Conservation (phyloP, 1,140 invertebrate species). For the Dinothrombium tinctorium region DNA sequence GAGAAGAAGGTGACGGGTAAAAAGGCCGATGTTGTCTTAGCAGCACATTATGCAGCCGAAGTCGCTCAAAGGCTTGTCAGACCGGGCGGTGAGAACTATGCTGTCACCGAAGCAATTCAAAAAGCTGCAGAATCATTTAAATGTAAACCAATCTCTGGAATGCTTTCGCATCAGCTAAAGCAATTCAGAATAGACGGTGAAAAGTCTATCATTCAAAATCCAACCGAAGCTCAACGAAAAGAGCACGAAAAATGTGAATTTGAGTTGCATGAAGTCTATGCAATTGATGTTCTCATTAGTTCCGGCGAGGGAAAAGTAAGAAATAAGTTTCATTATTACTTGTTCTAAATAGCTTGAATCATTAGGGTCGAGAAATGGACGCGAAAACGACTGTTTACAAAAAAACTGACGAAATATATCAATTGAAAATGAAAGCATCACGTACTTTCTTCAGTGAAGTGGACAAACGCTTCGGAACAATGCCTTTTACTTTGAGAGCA, state of each 20-base stretch:
- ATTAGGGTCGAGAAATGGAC: constrained; percentile 59
- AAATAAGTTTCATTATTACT: no score
- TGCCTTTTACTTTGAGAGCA: constrained; percentile 43
- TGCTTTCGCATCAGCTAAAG: constrained; percentile 92
- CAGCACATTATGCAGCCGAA: constrained; percentile 81
- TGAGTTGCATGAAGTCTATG: constrained; percentile 92
- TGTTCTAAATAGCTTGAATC: not conserved
- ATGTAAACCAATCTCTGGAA: constrained; percentile 77
- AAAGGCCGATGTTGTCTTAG: constrained; percentile 81
- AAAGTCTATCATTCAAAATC: constrained; percentile 96
- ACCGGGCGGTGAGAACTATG: constrained; percentile 74
- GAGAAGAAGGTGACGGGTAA: constrained; percentile 39
- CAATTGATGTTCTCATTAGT: constrained; percentile 87
- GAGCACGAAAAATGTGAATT: constrained; percentile 93
- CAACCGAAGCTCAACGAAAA: constrained; percentile 82
- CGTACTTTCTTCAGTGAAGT: constrained; percentile 78
- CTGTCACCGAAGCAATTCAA: constrained; percentile 73
- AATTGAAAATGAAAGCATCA: constrained; percentile 87
- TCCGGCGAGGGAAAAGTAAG: constrained; percentile 54
- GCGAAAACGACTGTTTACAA: constrained; percentile 91
- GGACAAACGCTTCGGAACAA: constrained; percentile 73
- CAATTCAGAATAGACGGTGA: constrained; percentile 87
- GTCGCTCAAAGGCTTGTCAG: constrained; percentile 74
- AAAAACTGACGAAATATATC: constrained; percentile 91
- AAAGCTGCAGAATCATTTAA: constrained; percentile 75